Conservation (phyloP, 2,797 vertebrate genomes). For the Gila robusta region DNA sequence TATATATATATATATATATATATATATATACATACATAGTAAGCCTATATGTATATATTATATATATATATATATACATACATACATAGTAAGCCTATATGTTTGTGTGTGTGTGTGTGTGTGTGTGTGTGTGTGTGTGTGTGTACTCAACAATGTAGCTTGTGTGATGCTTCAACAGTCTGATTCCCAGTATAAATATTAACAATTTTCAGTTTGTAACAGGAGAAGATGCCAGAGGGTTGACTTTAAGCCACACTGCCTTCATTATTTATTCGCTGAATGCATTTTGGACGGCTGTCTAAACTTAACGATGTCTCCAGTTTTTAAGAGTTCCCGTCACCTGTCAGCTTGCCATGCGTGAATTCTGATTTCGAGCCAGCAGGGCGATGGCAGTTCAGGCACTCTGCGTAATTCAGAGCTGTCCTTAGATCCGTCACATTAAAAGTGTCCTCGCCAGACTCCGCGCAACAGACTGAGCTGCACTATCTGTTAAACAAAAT, state of each 20-base stretch:
- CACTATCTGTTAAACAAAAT: conserved; percentile 52
- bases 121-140: conserved; percentile 3
- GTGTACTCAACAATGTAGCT: neutral
- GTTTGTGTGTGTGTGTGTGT: neutral
- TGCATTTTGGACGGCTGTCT: conserved; percentile 64
- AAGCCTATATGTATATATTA: too few relatives aligned
- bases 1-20: too few relatives aligned
- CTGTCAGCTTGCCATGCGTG: conserved; percentile 49
- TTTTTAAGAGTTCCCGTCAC: conserved; percentile 69
- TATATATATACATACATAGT: too few relatives aligned
- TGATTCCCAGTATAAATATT: neutral
- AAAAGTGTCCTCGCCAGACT: conserved; percentile 70
- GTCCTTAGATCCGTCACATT: conserved; percentile 77
- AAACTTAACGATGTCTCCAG: conserved; percentile 65
- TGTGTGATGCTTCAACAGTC: neutral
- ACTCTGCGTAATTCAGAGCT: conserved; percentile 76
- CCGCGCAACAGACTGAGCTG: conserved; percentile 57
- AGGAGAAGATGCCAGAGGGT: neutral
- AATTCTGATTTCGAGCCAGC: conserved; percentile 71
- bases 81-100: too few relatives aligned
- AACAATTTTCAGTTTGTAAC: neutral
- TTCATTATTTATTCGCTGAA: conserved; percentile 64
- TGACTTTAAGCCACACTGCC: conserved; percentile 48
- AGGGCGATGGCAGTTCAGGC: conserved; percentile 56
- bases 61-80: too few relatives aligned